A percentile compares a stretch with the other conserved stretches of the same genome.
phyloP scores from a whole-genome alignment of 2,113 vertebrate genomes.

The Gavia stellata region DNA sequence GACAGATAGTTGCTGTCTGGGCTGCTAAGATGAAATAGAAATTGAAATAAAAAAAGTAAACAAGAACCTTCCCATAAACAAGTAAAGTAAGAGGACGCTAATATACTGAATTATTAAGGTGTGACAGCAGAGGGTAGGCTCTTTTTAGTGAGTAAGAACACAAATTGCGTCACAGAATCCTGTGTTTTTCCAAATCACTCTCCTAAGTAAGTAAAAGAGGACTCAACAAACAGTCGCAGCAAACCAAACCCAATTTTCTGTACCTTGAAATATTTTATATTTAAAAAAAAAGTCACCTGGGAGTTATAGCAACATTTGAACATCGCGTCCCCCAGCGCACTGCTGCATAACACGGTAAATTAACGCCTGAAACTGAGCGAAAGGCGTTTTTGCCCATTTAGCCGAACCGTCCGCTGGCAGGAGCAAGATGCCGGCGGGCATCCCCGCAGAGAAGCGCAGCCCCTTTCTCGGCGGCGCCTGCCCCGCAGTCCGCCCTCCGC shows the following conservation, averaged over 20 bases:
- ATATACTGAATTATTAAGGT: not conserved
- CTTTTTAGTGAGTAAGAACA: not conserved
- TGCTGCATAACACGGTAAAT: rapidly evolving
- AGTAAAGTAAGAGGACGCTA: not conserved
- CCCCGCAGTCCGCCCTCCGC: not conserved
- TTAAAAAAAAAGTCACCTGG: not conserved
- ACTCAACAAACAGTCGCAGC: not conserved
- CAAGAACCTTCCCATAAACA: not conserved
- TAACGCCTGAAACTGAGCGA: not conserved
- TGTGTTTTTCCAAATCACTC: not conserved
- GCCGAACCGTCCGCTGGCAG: not conserved
- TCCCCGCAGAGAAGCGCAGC: not conserved
- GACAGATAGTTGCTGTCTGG: not conserved
- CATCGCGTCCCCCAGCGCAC: not conserved
- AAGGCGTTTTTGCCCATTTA: not conserved
- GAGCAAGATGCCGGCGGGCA: not conserved
- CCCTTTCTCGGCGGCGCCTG: not conserved
- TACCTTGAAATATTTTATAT: not conserved
- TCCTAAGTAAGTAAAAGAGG: not conserved
- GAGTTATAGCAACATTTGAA: not conserved
- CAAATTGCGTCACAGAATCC: not conserved
- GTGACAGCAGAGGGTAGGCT: not conserved
- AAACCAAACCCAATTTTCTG: not conserved
- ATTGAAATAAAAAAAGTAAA: not conserved
- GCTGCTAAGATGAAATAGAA: not conserved